Percentiles rank a stretch among this genome's conserved stretches.
phyloP scores from a whole-genome alignment of 2,113 vertebrate genomes.

The Eptesicus fuscus region DNA sequence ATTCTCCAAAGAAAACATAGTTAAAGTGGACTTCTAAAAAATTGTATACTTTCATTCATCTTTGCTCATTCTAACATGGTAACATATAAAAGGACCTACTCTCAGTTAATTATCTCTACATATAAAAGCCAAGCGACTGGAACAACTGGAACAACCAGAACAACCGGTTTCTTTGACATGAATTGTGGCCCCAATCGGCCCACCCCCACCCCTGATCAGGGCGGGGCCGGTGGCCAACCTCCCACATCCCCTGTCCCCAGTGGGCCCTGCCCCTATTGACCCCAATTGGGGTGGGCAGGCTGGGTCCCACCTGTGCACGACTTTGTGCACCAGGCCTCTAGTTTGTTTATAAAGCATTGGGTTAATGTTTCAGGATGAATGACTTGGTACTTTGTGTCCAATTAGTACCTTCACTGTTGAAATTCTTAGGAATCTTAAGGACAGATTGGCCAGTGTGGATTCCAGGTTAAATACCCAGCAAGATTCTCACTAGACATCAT shows the following conservation, averaged over 20 bases:
- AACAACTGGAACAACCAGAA: no score
- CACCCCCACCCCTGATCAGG: no score
- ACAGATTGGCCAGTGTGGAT: not conserved
- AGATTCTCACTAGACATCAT: not conserved
- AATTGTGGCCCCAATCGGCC: no score
- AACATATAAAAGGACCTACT: not conserved
- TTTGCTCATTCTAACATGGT: not conserved
- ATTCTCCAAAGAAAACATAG: not conserved
- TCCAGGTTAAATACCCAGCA: not conserved
- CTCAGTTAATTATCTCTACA: not conserved
- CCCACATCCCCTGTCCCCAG: no score
- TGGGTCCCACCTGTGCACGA: no score
- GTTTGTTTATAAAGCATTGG: not conserved
- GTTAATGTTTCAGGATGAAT: slow-evolving; percentile 21
- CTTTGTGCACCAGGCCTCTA: no score
- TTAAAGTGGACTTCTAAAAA: not conserved
- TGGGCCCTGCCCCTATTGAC: no score
- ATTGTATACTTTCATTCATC: not conserved
- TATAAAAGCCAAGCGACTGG: no score
- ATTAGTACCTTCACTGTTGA: not conserved
- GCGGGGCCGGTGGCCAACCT: no score
- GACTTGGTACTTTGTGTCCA: not conserved
- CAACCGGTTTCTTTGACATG: no score
- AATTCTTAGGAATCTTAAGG: not conserved
- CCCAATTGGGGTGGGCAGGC: no score